These are phyloP conservation scores for Alaudala cheleensis DNA, from an alignment of 2,113 vertebrate species.

Conservation along the genomic window DNA sequence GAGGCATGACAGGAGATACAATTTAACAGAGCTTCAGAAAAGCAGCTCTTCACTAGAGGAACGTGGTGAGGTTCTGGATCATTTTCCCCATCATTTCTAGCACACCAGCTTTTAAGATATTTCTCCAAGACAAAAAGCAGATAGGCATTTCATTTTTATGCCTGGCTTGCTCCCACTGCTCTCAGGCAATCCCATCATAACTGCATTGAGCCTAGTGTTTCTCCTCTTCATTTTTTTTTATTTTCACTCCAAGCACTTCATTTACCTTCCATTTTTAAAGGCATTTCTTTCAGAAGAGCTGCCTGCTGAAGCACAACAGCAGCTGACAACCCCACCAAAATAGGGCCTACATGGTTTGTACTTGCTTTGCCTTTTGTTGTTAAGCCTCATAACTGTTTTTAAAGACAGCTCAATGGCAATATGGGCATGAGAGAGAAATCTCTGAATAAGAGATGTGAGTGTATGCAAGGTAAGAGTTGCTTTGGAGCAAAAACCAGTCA, in stretches of 20 bases:
- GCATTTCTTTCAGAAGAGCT: not conserved
- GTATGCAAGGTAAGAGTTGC: not conserved
- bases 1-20: not conserved
- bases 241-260: not conserved
- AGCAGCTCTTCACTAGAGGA: not conserved
- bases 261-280: not conserved
- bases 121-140: not conserved
- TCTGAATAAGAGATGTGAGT: not conserved
- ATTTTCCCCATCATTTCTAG: not conserved
- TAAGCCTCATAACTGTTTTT: not conserved
- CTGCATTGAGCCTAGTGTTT: not conserved
- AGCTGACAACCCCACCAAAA: not conserved
- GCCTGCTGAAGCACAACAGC: not conserved
- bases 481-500: not conserved
- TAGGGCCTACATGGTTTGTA: rapidly evolving
- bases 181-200: not conserved
- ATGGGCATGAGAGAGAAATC: not conserved
- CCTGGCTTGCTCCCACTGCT: not conserved
- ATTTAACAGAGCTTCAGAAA: not conserved
- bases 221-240: not conserved
- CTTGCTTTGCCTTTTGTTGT: not conserved
- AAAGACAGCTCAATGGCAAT: not conserved
- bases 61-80: not conserved
- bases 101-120: not conserved
- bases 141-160: not conserved